phyloP scores from a whole-genome alignment of 1,140 invertebrate genomes.

The Lerema accius region DNA sequence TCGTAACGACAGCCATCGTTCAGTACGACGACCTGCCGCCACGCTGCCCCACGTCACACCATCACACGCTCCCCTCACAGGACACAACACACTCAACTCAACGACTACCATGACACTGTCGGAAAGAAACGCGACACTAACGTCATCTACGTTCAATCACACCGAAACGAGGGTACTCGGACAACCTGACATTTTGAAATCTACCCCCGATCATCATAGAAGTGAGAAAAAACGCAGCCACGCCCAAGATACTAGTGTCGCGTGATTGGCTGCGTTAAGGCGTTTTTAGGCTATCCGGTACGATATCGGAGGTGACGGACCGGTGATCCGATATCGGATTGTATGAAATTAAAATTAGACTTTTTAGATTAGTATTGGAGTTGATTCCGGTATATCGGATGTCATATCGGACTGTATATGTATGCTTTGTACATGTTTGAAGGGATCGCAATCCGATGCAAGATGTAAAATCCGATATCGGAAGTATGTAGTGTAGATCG shows the following conservation, averaged over 20 bases:
- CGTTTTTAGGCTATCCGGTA: neutral
- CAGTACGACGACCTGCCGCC: constrained; percentile 52
- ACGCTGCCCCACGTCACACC: constrained; percentile 64
- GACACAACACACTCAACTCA: constrained; percentile 83
- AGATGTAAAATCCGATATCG: neutral
- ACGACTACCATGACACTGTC: constrained; percentile 75
- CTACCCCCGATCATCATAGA: constrained; percentile 89
- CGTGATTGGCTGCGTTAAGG: constrained; percentile 55
- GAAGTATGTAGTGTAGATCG: neutral
- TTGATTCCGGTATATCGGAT: too few species aligned
- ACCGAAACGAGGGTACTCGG: constrained; percentile 74
- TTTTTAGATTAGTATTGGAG: neutral
- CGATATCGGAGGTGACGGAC: neutral
- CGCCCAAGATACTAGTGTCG: constrained; percentile 82
- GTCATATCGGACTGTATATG: neutral
- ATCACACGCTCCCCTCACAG: constrained; percentile 58
- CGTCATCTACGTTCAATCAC: constrained; percentile 72
- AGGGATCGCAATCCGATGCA: too few species aligned
- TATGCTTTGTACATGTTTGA: neutral
- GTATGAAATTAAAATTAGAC: neutral
- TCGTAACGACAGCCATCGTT: constrained; percentile 87
- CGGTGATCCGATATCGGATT: neutral
- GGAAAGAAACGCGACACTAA: constrained; percentile 72
- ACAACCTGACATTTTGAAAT: constrained; percentile 92
- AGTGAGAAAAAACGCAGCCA: constrained; percentile 83